Conservation (phyloP, 2,888 invertebrate genomes). For the Apeira syringaria region DNA sequence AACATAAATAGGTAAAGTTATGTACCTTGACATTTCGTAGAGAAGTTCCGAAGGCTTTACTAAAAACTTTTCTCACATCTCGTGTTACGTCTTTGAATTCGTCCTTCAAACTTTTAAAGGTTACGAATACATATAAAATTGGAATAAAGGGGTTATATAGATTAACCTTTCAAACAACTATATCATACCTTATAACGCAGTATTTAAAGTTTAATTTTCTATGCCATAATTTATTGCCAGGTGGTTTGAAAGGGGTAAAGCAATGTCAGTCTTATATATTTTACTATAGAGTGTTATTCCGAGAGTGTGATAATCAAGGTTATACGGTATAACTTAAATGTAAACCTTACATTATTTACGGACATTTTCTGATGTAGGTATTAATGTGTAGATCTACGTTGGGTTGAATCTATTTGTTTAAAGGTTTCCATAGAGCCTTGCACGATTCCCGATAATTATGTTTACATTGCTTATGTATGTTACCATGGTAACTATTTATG, state of each 20-base stretch:
- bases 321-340: background rate
- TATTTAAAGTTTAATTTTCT: background rate
- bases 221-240: background rate
- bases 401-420: background rate
- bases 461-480: too few relatives aligned
- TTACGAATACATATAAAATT: slow-evolving; percentile 7
- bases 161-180: background rate
- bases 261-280: background rate
- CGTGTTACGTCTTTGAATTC: background rate
- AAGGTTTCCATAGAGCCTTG: background rate
- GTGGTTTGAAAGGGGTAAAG: too few relatives aligned
- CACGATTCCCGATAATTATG: too few relatives aligned
- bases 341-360: slow-evolving; percentile 3
- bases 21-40: background rate
- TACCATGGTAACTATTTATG: too few relatives aligned
- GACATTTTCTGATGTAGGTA: background rate
- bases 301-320: background rate
- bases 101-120: slow-evolving; percentile 3
- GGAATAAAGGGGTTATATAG: slow-evolving; percentile 1
- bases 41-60: background rate
- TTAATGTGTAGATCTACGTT: slow-evolving; percentile 5
- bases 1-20: too few relatives aligned
- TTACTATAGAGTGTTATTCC: background rate
- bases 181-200: slow-evolving; percentile 10
- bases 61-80: background rate